Evolutionary conservation across 1,140 invertebrate species (phyloP), one percentile per base, ranked within the genome.

Genomic region (Atta texana): DNA sequence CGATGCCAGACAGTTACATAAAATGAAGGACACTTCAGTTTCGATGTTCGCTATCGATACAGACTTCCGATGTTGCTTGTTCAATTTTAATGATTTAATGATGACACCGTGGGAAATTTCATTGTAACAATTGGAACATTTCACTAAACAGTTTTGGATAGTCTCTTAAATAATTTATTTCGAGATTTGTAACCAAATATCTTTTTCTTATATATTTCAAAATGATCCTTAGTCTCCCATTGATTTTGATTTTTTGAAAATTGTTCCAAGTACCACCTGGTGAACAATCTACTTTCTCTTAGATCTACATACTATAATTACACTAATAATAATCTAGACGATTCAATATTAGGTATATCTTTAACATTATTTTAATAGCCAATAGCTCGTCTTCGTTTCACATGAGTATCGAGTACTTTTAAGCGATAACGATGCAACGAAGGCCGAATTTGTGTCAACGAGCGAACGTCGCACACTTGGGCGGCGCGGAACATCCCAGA

Each of bases 1-100:
- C 80, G 69, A 84, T 84, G 80, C 80, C 39, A 84, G 69, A 21
- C 28, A 61, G 80, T 84, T 84, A 84, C 80, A 55, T 84, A 84
- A 84, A 84, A 51, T 14, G 80, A 84, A 84, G 80, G 80, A 84
- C 80, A 75, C 55, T 8, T 24, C 24, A 24, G 55, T 51, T 84
- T 84, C 39, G 53, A 84, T 75, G 80, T 75, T 74, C 55, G 7
- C 80, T 49, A 84, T 84, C 80, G 69, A 84, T 84, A 84, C 31
- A 63, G 39, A 28, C 69, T 84, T 75, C 80, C 28, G 44, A 84
- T 84, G 69, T 24, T 24, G 0, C 57, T 75, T 51, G 57, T 53
- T 51, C 55, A 61, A 61, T 61, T 74, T 49, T 61, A 74, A 12
- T 74, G 21, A 69, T n/a, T 49, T 61, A 74, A 12, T 74, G 21